Conservation (phyloP, 2,113 vertebrate species). For the Electrona antarctica region DNA sequence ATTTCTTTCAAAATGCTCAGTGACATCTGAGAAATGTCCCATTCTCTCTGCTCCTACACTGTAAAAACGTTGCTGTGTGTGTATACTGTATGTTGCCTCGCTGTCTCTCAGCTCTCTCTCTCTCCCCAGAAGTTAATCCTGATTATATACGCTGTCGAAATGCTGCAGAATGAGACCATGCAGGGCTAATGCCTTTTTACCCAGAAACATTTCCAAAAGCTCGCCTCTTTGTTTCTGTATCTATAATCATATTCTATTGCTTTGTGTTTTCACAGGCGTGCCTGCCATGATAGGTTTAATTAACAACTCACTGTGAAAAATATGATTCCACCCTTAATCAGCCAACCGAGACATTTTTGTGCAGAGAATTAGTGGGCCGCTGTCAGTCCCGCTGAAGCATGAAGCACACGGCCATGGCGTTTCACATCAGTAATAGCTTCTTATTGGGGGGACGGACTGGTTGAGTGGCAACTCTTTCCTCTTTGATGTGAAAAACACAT, state of each 20-base stretch:
- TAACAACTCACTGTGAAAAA: conserved; percentile 50
- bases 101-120: background rate
- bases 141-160: conserved; percentile 70
- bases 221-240: conserved; percentile 62
- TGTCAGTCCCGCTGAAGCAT: too few species aligned
- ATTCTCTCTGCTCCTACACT: too few species aligned
- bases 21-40: conserved; percentile 9
- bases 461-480: too few species aligned
- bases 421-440: too few species aligned
- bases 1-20: conserved; percentile 3
- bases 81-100: background rate
- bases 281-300: conserved; percentile 60
- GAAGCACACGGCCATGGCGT: too few species aligned
- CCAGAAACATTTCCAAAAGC: conserved; percentile 64
- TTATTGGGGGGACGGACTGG: too few species aligned
- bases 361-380: too few species aligned
- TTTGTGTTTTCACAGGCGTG: conserved; percentile 53
- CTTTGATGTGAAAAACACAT: too few species aligned
- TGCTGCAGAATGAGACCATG: conserved; percentile 63
- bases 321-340: conserved; percentile 41
- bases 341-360: conserved; percentile 23
- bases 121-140: conserved; percentile 69
- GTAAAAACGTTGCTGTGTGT: too few species aligned
- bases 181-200: conserved; percentile 65
- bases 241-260: conserved; percentile 57